Conservation (phyloP, 2,113 vertebrate species). For the Sminthopsis crassicaudata region DNA sequence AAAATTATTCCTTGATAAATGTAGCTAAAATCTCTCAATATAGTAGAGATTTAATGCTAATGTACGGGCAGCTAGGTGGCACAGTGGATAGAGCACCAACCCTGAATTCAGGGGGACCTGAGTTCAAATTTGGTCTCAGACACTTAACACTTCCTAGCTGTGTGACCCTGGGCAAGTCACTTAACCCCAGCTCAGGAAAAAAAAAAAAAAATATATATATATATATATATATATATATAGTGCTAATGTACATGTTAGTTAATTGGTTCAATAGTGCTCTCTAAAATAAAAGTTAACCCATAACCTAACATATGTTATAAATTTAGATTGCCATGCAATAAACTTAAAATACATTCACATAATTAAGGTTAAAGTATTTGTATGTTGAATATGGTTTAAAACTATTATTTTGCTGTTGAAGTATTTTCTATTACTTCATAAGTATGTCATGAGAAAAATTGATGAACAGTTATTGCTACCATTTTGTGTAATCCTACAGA, state of each 20-base stretch:
- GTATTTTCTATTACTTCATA: too few species aligned
- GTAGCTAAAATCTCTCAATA: not conserved
- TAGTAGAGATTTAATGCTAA: not conserved
- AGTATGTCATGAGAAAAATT: not conserved
- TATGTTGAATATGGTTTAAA: not conserved
- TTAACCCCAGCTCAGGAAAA: too few species aligned
- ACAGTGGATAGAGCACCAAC: too few species aligned
- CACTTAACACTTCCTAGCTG: too few species aligned
- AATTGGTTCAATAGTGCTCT: not conserved
- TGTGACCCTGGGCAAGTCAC: too few species aligned
- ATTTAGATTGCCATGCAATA: not conserved
- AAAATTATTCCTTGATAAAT: not conserved
- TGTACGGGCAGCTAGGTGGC: too few species aligned
- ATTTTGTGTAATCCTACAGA: not conserved
- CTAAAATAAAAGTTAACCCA: not conserved
- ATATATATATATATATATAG: too few species aligned
- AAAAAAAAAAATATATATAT: too few species aligned
- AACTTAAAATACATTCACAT: not conserved
- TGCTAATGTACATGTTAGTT: not conserved
- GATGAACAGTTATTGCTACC: not conserved
- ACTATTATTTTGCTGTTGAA: rapidly evolving
- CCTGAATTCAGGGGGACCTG: too few species aligned
- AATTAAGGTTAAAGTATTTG: not conserved
- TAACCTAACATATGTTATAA: not conserved
- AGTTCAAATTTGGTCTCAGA: too few species aligned